A percentile compares a stretch with the other conserved stretches of the same genome.
These are phyloP conservation scores for Esox lucius DNA, from an alignment of 2,797 vertebrate genomes.

Conservation along the genomic window DNA sequence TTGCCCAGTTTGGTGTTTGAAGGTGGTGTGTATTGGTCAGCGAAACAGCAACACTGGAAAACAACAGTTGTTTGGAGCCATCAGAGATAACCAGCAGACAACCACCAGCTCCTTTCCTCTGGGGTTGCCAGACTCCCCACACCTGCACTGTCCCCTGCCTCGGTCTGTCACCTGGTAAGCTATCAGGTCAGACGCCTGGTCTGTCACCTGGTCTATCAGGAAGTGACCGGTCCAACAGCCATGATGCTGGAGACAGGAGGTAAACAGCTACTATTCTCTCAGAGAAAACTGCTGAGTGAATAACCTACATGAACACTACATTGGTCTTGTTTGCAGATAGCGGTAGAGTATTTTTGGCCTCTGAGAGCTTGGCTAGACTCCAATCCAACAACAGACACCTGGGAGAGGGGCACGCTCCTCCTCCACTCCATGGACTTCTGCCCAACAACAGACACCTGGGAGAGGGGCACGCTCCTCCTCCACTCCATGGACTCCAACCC, in stretches of 20 bases:
- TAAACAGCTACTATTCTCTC: background rate
- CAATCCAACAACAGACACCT: slow-evolving; percentile 7
- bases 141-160: background rate
- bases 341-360: too few relatives aligned
- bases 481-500: slow-evolving; percentile 25
- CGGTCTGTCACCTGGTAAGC: background rate
- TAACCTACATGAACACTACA: too few relatives aligned
- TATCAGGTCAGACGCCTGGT: too few relatives aligned
- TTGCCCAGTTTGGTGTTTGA: background rate
- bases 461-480: background rate
- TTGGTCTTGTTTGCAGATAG: too few relatives aligned
- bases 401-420: background rate
- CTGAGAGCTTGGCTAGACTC: slow-evolving; percentile 12
- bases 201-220: background rate
- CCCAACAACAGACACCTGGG: background rate
- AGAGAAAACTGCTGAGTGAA: too few relatives aligned
- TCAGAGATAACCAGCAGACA: background rate
- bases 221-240: background rate
- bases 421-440: slow-evolving; percentile 21
- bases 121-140: background rate
- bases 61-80: background rate
- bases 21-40: background rate
- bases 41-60: background rate
- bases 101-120: background rate
- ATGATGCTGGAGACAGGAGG: background rate